phyloP scores from a whole-genome alignment of 2,113 vertebrate genomes.

The Centrocercus urophasianus region DNA sequence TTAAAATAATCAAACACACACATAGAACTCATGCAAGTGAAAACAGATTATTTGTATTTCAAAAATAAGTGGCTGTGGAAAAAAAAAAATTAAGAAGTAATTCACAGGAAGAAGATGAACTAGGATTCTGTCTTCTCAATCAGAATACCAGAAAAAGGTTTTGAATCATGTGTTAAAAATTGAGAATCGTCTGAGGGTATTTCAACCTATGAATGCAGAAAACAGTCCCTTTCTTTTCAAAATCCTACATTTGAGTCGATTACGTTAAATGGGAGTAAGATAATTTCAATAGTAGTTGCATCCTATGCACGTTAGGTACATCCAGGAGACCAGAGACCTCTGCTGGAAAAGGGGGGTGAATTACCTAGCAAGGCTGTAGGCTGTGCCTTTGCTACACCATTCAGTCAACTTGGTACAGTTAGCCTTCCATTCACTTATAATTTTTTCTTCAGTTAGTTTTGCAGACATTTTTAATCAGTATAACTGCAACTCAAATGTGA shows the following conservation, averaged over 20 bases:
- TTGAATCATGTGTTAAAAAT: background rate
- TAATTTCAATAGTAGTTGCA: background rate
- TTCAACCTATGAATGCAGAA: background rate
- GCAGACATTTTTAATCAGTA: background rate
- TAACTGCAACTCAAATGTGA: background rate
- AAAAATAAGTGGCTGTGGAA: background rate
- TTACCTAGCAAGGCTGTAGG: accelerated
- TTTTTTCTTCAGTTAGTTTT: background rate
- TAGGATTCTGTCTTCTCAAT: background rate
- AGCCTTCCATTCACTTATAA: background rate
- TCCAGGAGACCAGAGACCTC: slow-evolving; percentile 10
- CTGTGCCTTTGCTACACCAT: background rate
- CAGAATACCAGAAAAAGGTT: background rate
- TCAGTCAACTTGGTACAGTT: background rate
- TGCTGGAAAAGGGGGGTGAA: background rate
- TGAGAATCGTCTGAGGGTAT: background rate
- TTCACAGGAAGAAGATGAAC: background rate
- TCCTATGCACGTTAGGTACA: background rate
- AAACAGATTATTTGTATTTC: background rate
- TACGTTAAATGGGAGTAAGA: background rate
- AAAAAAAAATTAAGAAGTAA: background rate
- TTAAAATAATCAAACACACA: background rate
- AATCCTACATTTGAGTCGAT: background rate
- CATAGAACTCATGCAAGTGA: background rate
- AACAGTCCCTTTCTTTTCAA: background rate